Evolutionary conservation across 2,888 invertebrate species (phyloP).

Genomic region (Phasia obesa): DNA sequence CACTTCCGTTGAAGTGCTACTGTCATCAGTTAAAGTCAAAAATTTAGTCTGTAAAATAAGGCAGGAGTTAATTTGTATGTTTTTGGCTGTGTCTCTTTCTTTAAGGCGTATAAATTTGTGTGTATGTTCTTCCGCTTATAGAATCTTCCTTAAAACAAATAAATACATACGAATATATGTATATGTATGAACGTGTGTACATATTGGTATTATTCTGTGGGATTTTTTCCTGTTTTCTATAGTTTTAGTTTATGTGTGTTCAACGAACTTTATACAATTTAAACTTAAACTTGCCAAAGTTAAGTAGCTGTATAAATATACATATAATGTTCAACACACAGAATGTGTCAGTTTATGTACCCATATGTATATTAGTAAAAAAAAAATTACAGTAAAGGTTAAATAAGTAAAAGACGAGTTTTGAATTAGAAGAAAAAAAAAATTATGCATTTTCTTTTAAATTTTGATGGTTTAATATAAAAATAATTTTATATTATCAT

Average conservation of each 20-base stretch:
- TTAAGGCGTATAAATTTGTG: constrained; percentile 20
- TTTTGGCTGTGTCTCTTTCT: constrained; percentile 16
- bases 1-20: constrained; percentile 74
- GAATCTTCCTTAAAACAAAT: constrained; percentile 2
- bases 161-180: neutral
- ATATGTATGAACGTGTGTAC: neutral
- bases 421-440: neutral
- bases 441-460: no score
- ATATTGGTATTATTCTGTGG: constrained; percentile 34
- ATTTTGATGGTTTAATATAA: no score
- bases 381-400: constrained; percentile 9
- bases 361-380: neutral
- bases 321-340: neutral
- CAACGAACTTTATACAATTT: constrained; percentile 69
- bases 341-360: neutral
- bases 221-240: constrained; percentile 47
- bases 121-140: constrained; percentile 23
- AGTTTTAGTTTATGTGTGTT: constrained; percentile 67
- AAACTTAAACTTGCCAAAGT: constrained; percentile 68
- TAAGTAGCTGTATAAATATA: constrained; percentile 63
- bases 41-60: constrained; percentile 46
- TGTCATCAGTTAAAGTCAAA: constrained; percentile 66
- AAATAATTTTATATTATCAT: no score
- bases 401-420: neutral
- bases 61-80: neutral